These are phyloP conservation scores for Gasterosteus nipponicus DNA, from an alignment of 2,113 vertebrate genomes.

Conservation along the genomic window DNA sequence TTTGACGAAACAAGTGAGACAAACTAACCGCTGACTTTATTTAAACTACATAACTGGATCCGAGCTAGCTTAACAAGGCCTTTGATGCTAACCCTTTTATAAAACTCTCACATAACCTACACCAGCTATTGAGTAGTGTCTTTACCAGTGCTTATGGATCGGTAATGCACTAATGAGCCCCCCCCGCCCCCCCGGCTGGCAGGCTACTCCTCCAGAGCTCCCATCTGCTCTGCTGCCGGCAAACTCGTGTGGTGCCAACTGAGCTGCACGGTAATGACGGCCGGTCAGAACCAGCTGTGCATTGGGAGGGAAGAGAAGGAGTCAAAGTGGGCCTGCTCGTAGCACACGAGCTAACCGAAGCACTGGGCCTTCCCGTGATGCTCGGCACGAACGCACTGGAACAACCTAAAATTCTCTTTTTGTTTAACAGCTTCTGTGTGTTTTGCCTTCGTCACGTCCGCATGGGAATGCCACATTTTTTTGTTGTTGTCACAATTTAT, in stretches of 20 bases:
- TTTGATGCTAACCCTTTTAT: too few relatives aligned
- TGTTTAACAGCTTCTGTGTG: constrained; percentile 18
- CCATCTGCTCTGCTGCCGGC: neutral
- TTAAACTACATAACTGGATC: too few relatives aligned
- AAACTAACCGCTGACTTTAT: neutral
- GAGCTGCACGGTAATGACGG: too few relatives aligned
- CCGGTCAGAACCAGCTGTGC: too few relatives aligned
- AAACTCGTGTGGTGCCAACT: too few relatives aligned
- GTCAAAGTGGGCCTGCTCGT: too few relatives aligned
- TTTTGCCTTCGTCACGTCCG: constrained; percentile 51
- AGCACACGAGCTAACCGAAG: too few relatives aligned
- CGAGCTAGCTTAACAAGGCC: too few relatives aligned
- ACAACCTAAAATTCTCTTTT: neutral
- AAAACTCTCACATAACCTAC: too few relatives aligned
- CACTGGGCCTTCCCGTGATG: neutral
- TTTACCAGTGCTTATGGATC: neutral
- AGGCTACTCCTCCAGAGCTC: neutral
- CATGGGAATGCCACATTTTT: constrained; percentile 69
- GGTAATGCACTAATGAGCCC: neutral
- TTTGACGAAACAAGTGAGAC: neutral
- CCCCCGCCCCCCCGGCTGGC: neutral
- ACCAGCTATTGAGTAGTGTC: neutral
- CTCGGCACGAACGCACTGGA: neutral
- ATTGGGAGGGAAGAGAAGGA: too few relatives aligned
- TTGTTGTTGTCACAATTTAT: constrained; percentile 56